Base-by-base conservation (phyloP, 2,797 vertebrate genomes). In the Bovichtus diacanthus region DNA sequence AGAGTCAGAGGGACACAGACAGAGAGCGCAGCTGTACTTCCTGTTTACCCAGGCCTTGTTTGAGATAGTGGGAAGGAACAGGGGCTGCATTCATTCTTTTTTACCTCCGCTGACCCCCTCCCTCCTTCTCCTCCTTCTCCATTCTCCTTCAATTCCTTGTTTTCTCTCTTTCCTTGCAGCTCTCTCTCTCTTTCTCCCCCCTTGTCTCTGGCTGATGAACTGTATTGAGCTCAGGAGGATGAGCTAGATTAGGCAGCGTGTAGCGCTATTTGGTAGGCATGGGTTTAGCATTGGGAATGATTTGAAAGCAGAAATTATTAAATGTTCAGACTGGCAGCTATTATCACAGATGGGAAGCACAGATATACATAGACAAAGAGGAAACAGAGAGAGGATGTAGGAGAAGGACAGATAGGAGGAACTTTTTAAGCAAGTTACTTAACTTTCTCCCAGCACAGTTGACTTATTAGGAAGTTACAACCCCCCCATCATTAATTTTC, bases 21-120 rank as follows among this genome's bases (percentile, higher is more conserved):
- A 59, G 77, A 68, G 80, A 83, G 81, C 43, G 80, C 96, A 97
- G 96, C 96, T 97, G 96, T 94, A 96, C 95, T 95, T 96, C 96
- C 96, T 97, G 94, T 95, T 95, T 95, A 96, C 96, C 94, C 96
- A 95, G 95, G 95, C 93, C 96, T 95, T 94, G 94, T 94, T 95
- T 93, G 94, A 96, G 92, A 96, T 83, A 92, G 93, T 92, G 85
- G 90, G 93, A 94, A 95, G 95, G 96, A 92, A 97, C 97, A 98
- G 96, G 96, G 96, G 92, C 92, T 89, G 94, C 95, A 96, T 98
- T 98, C 96, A 94, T 94, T 70, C 83, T 84, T 76, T 70, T 91
- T 81, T 90, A 92, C 90, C 83, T 92, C 92, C 51, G 64, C 71
- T 90, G 85, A 91, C 86, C 87, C 89, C 68, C 88, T 69, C 49